Base-by-base conservation (phyloP, 2,888 invertebrate species). In the Diadegma fenestrale region DNA sequence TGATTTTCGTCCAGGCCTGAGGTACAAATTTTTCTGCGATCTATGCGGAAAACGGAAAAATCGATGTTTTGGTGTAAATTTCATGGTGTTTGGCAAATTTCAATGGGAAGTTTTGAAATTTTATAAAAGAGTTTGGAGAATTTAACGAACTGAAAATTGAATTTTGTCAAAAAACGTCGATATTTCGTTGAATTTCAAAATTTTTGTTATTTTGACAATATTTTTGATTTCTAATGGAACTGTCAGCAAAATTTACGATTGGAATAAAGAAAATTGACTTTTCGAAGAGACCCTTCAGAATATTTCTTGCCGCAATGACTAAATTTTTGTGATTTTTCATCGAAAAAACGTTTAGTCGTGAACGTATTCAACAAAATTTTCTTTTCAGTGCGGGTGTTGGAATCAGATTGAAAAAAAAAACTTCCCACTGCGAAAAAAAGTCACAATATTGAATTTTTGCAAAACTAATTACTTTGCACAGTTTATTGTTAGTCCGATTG, bases 91-190 rank as follows among this genome's bases (percentile, higher is more conserved):
- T 37, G 30, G 22, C 19, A 33, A 33, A 33, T 33, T 33, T 33
- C 1, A 77, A 82, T 72, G 5, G 54, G 19, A 63, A 33, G 45
- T 77, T 64, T 82, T 66, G 82, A 54, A 71, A 63, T 17, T 71
- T 37, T 45, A 37, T 14, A 37, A 54, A 54, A 54, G 48, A 69
- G 19, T 19, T 71, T 3, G 19, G 4, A 30, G 30, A 43, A 51
- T 41, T 26, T 12, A 17, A n/a, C n/a, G n/a, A n/a, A n/a, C n/a
- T n/a, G n/a, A n/a, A n/a, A n/a, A n/a, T n/a, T n/a, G n/a, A n/a
- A n/a, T n/a, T n/a, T n/a, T n/a, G n/a, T n/a, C n/a, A n/a, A n/a
- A n/a, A n/a, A n/a, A n/a, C n/a, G n/a, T n/a, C n/a, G n/a, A n/a
- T n/a, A n/a, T n/a, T n/a, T n/a, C n/a, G n/a, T n/a, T n/a, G n/a